Evolutionary conservation across 2,888 invertebrate genomes (phyloP), one percentile per base, ranked within the genome.

Genomic region (Stratiomys singularior): DNA sequence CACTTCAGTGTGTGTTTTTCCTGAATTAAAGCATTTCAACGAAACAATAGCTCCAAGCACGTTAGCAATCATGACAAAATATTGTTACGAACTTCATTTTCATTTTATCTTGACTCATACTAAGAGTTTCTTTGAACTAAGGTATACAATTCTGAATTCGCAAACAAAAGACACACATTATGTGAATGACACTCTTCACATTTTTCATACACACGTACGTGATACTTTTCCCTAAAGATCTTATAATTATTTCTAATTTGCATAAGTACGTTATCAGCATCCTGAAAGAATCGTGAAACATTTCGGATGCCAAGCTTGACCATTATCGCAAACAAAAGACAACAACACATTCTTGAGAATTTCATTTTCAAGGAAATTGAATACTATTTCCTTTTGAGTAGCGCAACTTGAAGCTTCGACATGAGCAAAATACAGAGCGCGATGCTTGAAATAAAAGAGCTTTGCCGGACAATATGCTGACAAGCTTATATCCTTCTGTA

Each of bases 401-500:
- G 25, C 13, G 47, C 23, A 21, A 69, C n/a, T 47, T 18, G 7
- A 37, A 25, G 47, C 69, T 25, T 18, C 15, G 23, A 2, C 25
- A 47, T 1, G 18, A n/a, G 9, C 18, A 21, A 66, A 66, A 66
- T 7, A 5, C 37, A 30, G 64, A 60, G 25, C 64, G n/a, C 15
- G 18, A 52, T 4, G 52, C 52, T 52, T 13, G 25, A 15, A 15
- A 23, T 25, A 25, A 30, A 18, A 66, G n/a, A 64, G 64, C 64
- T 64, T 64, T 28, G 28, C n/a, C 47, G 47, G 69, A 69, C 47
- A 69, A 25, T 46, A 47, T 25, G 27, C 46, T 69, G 69, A 69
- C 47, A 69, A 69, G 69, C 69, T 69, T 27, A 46, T 67, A 44
- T 67, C 67, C 67, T 69, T 25, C n/a, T 1, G 5, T 37, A 37